These are phyloP conservation scores for Lepus europaeus DNA, from an alignment of 2,113 vertebrate genomes.

Conservation along the genomic window DNA sequence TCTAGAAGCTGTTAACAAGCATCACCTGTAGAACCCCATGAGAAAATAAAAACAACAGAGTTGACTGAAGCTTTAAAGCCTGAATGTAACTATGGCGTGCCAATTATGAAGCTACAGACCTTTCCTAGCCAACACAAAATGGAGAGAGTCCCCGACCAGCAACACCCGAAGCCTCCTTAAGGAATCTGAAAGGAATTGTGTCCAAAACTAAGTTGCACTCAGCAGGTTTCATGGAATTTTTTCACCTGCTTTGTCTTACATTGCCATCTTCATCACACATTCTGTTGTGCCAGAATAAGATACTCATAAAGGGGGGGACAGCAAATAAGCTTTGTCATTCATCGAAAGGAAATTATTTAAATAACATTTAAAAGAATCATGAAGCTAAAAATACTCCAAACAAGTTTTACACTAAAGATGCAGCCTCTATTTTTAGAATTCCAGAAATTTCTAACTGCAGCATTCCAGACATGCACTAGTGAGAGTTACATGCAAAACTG, in stretches of 20 bases:
- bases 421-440: background rate
- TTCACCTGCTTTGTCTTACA: background rate
- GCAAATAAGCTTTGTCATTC: background rate
- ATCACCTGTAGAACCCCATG: background rate
- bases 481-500: constrained; percentile 16
- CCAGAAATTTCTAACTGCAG: background rate
- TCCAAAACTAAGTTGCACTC: background rate
- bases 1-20: background rate
- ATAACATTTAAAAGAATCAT: background rate
- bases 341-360: background rate
- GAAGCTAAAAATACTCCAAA: background rate
- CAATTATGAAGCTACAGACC: background rate
- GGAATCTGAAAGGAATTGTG: background rate
- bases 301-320: background rate
- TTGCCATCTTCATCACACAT: background rate
- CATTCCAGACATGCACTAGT: constrained; percentile 13
- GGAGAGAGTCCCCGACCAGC: background rate
- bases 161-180: background rate
- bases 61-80: constrained; percentile 43
- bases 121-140: background rate
- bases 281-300: background rate
- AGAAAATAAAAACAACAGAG: background rate
- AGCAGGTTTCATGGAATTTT: background rate
- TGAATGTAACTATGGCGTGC: constrained; percentile 4
- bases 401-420: background rate